A percentile compares a stretch with the other conserved stretches of the same genome.
These are phyloP conservation scores for Halichondria panicea DNA, from an alignment of 37 sponge, comb jelly and placozoan genomes.

Conservation along the genomic window DNA sequence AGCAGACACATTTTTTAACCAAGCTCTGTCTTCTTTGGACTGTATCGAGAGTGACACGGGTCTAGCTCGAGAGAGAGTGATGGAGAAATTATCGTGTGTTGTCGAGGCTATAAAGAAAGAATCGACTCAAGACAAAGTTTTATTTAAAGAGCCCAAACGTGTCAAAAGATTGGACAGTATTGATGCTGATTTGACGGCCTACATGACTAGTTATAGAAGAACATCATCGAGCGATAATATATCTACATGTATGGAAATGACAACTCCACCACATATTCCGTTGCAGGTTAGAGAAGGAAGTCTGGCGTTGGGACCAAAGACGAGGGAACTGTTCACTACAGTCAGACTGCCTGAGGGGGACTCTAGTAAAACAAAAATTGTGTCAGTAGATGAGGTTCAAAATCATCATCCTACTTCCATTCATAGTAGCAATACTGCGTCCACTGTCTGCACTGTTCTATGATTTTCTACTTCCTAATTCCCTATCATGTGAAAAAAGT, in stretches of 20 bases:
- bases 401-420: no score
- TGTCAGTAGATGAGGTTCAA: no score
- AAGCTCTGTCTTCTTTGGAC: conserved; percentile 48
- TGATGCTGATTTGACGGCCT: conserved; percentile 7
- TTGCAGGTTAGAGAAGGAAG: conserved; percentile 47
- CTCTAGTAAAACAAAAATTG: no score
- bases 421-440: no score
- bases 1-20: conserved; percentile 49
- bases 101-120: conserved; percentile 41
- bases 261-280: background rate
- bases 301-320: conserved; percentile 63
- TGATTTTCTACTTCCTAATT: no score
- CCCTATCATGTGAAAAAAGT: no score
- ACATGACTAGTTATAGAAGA: conserved; percentile 4
- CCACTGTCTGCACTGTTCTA: no score
- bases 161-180: background rate
- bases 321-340: conserved; percentile 47
- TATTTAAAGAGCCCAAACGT: background rate
- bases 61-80: conserved; percentile 69
- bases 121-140: background rate
- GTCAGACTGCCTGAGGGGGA: no score
- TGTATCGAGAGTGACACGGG: conserved; percentile 59
- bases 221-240: background rate
- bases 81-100: conserved; percentile 77
- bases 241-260: background rate